A percentile compares a stretch with the other conserved stretches of the same genome.
Conservation (phyloP, 2,113 vertebrate genomes). For the Lasiurus borealis region DNA sequence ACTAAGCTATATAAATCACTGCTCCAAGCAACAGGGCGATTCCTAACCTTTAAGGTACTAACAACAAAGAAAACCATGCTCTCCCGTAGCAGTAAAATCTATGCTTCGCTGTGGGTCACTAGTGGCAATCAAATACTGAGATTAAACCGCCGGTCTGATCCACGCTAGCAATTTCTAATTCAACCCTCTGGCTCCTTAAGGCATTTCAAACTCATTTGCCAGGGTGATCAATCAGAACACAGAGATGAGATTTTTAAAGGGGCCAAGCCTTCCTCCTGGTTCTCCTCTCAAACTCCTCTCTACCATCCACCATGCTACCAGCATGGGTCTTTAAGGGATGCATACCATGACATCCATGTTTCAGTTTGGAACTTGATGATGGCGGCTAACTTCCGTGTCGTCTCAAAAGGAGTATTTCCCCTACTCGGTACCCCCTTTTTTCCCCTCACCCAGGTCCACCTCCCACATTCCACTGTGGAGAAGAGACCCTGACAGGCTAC, state of each 20-base stretch:
- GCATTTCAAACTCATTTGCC: constrained; percentile 46
- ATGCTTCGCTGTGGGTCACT: constrained; percentile 11
- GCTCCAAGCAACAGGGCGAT: not conserved
- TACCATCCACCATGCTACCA: not conserved
- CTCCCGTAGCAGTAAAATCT: not conserved
- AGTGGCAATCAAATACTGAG: not conserved
- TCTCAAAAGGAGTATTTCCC: constrained; percentile 5
- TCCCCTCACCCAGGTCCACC: not conserved
- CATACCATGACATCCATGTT: not conserved
- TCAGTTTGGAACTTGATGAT: not conserved
- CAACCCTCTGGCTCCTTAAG: not conserved
- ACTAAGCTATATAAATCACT: constrained; percentile 22
- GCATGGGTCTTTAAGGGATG: not conserved
- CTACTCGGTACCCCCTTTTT: not conserved
- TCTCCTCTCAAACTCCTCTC: not conserved
- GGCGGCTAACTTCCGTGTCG: not conserved
- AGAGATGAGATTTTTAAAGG: not conserved
- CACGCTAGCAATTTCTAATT: constrained; percentile 32
- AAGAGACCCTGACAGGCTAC: not conserved
- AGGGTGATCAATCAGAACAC: not conserved
- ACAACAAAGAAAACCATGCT: not conserved
- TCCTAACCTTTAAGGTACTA: not conserved
- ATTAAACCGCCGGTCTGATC: not conserved
- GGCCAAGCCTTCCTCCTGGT: not conserved
- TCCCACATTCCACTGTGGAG: not conserved